These are phyloP conservation scores for Drosophila emarginata DNA, from an alignment of 2,888 invertebrate species.

Conservation along the genomic window DNA sequence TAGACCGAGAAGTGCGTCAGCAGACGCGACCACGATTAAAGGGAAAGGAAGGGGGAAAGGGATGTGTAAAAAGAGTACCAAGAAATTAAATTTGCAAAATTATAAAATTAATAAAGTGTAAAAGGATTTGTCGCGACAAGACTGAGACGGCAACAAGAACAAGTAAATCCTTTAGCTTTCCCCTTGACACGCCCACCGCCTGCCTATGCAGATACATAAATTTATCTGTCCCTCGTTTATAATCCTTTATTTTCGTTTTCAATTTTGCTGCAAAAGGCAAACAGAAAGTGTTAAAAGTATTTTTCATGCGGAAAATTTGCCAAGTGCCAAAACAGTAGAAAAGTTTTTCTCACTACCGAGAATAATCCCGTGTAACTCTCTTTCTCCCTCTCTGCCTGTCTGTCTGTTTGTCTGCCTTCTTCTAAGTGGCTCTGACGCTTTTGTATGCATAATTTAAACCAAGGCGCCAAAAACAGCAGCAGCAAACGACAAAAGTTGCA, in stretches of 20 bases:
- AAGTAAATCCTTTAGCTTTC: not conserved
- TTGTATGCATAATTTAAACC: constrained; percentile 61
- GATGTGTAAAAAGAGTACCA: constrained; percentile 3
- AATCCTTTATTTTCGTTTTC: constrained; percentile 47
- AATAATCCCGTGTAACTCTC: constrained; percentile 1
- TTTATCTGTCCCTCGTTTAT: constrained; percentile 25
- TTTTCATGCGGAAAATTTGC: constrained; percentile 49
- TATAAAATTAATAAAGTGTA: constrained; percentile 63
- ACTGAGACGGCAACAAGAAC: not conserved
- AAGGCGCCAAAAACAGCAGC: constrained; percentile 52
- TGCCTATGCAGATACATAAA: not conserved
- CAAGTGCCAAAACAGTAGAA: constrained; percentile 39
- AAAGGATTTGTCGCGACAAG: constrained; percentile 46
- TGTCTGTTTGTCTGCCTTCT: not conserved
- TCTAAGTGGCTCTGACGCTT: constrained; percentile 61
- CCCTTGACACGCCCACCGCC: not conserved
- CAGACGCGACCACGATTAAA: constrained; percentile 7
- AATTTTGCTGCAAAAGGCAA: constrained; percentile 42
- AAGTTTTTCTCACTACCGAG: constrained; percentile 41
- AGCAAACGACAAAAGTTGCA: constrained; percentile 46
- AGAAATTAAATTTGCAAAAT: constrained; percentile 29
- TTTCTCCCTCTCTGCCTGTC: not conserved
- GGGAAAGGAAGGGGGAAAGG: not conserved
- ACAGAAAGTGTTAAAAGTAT: constrained; percentile 50
- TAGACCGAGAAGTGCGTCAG: constrained; percentile 34